Base-by-base conservation (phyloP, 2,797 vertebrate species). In the Periparus ater region DNA sequence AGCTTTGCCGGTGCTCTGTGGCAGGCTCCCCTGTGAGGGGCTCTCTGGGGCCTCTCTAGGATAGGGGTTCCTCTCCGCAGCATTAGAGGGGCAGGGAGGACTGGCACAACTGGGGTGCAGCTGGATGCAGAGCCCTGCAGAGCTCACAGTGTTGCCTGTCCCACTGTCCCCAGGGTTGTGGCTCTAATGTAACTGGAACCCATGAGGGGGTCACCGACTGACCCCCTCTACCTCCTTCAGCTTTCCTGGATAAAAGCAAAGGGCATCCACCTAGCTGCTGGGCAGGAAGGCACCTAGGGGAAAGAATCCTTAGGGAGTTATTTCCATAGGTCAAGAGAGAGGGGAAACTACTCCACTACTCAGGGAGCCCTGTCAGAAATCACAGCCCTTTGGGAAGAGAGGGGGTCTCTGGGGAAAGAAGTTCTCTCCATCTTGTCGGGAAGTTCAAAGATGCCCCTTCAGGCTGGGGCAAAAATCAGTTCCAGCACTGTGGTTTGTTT, bases 71-170 rank as follows among this genome's bases (percentile, higher is more conserved):
- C 30, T 85, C 29, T 72, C 21, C 11, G 50, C 58, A 29, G n/a
- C 27, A 12, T 45, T 29, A 78, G 68, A 50, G 30, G 29, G 21
- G 9, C 70, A 75, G 58, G 25, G 34, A 82, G 55, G 18, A 18
- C 30, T 75, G 68, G 42, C 38, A 72, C 9, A 27, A 6, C 11
- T 3, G 9, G 32, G 23, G 9, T 32, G 16, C 50, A 81, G 54
- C 38, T 54, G 74, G 57, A 25, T 42, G n/a, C 40, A 25, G 48
- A 14, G 30, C 21, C 26, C 40, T 2, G 3, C 77, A 40, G 58
- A 0, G 0, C 58, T 75, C 2, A 1, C 6, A 4, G 0, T 16
- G 5, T 19, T 57, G 38, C 50, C 62, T 68, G 38, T 23, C 17
- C 48, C 3, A 0, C 32, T 81, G 50, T 29, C 30, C 36, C 18